Percentiles rank a stretch among this genome's conserved stretches.
Conservation (phyloP, 2,888 invertebrate genomes). For the Eupithecia tripunctaria region DNA sequence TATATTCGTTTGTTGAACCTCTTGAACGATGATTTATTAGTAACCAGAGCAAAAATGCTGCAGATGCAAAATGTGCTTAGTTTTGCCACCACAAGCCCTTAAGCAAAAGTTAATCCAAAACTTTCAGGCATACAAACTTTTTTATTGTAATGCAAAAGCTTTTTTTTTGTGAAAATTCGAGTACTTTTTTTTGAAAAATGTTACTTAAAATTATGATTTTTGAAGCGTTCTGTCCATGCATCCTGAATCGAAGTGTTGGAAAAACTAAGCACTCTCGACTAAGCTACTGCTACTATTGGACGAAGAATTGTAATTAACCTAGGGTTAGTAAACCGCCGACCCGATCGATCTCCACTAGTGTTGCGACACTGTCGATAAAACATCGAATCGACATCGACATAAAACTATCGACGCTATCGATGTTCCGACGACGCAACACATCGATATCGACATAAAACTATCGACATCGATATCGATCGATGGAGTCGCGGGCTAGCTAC, state of each 20-base stretch:
- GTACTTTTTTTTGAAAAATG: slow-evolving; percentile 32
- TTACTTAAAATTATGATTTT: slow-evolving; percentile 27
- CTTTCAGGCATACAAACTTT: slow-evolving; percentile 22
- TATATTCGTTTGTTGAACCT: slow-evolving; percentile 53
- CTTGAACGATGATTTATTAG: slow-evolving; percentile 39
- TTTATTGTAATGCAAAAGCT: slow-evolving; percentile 43
- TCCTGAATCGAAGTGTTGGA: slow-evolving; percentile 55
- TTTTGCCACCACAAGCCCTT: slow-evolving; percentile 60
- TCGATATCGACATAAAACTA: slow-evolving; percentile 36
- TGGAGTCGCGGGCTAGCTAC: slow-evolving; percentile 63
- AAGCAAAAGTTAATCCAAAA: slow-evolving; percentile 42
- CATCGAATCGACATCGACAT: slow-evolving; percentile 14
- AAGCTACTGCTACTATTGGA: slow-evolving; percentile 78
- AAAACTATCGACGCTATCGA: slow-evolving; percentile 30
- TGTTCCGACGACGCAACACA: slow-evolving; percentile 24
- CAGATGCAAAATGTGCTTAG: slow-evolving; percentile 65
- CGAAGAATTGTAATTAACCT: slow-evolving; percentile 75
- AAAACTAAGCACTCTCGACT: slow-evolving; percentile 71
- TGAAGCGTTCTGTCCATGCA: slow-evolving; percentile 31
- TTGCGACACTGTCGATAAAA: slow-evolving; percentile 10
- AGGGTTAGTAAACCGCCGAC: slow-evolving; percentile 60
- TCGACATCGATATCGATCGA: slow-evolving; percentile 42
- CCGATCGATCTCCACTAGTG: slow-evolving; percentile 58
- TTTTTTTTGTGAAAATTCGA: slow-evolving; percentile 43
- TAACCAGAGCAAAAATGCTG: slow-evolving; percentile 65